These are phyloP conservation scores for Triplophysa tibetana DNA, from an alignment of 2,113 vertebrate genomes.

Conservation along the genomic window DNA sequence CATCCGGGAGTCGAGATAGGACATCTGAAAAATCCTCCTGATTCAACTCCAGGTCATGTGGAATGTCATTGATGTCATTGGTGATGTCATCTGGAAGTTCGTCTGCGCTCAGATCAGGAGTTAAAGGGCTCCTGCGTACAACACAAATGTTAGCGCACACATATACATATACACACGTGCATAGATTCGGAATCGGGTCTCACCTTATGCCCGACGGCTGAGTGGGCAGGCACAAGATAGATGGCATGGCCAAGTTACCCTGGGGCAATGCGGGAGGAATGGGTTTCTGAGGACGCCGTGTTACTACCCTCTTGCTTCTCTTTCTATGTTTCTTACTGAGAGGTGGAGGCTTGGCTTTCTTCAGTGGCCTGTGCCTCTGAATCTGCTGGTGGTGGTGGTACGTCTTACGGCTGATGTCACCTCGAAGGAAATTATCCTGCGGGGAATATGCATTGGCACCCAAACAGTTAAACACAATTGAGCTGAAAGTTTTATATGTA, in stretches of 20 bases:
- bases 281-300: constrained; percentile 84
- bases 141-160: background rate
- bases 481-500: background rate
- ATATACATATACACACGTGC: background rate
- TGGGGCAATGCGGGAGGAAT: constrained; percentile 89
- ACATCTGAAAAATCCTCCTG: constrained; percentile 90
- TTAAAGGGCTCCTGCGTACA: constrained; percentile 79
- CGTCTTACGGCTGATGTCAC: constrained; percentile 85
- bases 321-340: constrained; percentile 94
- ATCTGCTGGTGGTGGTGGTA: constrained; percentile 80
- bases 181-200: constrained; percentile 38
- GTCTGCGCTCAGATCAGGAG: constrained; percentile 84
- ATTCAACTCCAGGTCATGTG: constrained; percentile 88
- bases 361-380: constrained; percentile 85
- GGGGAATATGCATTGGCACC: background rate
- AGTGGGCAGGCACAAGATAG: constrained; percentile 83
- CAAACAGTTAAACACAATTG: background rate
- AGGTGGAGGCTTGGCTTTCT: constrained; percentile 87
- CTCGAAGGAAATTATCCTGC: constrained; percentile 89
- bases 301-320: constrained; percentile 80
- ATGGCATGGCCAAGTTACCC: constrained; percentile 86
- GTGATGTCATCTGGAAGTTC: constrained; percentile 89
- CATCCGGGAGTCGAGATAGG: constrained; percentile 83
- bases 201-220: constrained; percentile 80
- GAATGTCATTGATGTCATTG: constrained; percentile 89